phyloP scores from a whole-genome alignment of 2,113 vertebrate genomes.

The Bubo blakistoni region DNA sequence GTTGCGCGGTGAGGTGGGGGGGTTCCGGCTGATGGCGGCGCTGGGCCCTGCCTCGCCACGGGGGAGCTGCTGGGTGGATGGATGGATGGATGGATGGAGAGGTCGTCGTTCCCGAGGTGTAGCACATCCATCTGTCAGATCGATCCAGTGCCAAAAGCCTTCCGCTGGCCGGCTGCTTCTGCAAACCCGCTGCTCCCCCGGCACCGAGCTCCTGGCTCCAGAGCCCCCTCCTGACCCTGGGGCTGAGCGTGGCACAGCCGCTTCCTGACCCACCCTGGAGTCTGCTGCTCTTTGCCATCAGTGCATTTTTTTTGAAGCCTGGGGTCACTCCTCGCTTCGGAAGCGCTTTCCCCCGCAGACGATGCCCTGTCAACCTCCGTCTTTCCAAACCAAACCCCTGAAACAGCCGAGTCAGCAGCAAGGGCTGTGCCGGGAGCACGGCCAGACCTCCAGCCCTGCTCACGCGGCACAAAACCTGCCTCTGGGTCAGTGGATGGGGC shows the following conservation, averaged over 20 bases:
- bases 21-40: fast-evolving
- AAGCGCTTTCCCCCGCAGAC: not conserved
- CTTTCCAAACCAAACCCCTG: not conserved
- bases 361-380: not conserved
- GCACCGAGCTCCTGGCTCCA: not conserved
- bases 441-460: not conserved
- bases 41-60: not conserved
- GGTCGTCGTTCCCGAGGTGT: fast-evolving
- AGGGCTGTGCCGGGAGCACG: not conserved
- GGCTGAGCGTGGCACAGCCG: not conserved
- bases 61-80: not conserved
- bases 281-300: not conserved
- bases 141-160: not conserved
- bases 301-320: fast-evolving
- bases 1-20: fast-evolving
- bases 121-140: not conserved
- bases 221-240: not conserved
- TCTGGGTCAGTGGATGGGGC: not conserved
- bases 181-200: fast-evolving
- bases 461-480: fast-evolving
- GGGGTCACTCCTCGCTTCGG: not conserved
- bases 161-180: not conserved
- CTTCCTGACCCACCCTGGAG: not conserved
- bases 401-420: not conserved
- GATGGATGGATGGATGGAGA: not conserved